Evolutionary conservation across 2,797 vertebrate genomes (phyloP), one percentile per base, ranked within the genome.

Genomic region (Pampus argenteus): DNA sequence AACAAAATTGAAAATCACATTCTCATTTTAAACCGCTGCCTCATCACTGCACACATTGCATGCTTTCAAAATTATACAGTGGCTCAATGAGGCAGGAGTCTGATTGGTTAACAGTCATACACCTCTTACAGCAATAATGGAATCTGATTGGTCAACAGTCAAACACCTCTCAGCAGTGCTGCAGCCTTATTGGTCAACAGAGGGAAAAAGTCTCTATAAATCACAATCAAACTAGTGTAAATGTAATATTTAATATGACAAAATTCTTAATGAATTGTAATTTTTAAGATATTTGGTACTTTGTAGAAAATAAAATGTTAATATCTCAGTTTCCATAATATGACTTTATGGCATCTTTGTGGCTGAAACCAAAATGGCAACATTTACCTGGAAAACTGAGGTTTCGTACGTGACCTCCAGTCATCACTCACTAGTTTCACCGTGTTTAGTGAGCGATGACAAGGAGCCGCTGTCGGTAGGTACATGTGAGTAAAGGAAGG

Each of bases 21-120:
- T 61, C 45, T 51, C 3, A 9, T 55, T 25, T 44, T 18, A 11
- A 38, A 57, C 29, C 15, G 0, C 50, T 3, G 51, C 40, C 29
- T 64, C 59, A 13, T 56, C 25, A 9, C 51, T 7, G 5, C 4
- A 20, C 11, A 40, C 0, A 0, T 1, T 17, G 25, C 45, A 57
- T 28, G 51, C 58, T 68, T 63, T 48, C n/a, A 9, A 54, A 34
- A 40, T 31, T 14, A 47, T 4, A 52, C 54, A 47, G 34, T 13
- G 42, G 54, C 29, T 48, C 25, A 22, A 66, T 0, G 58, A 61
- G 8, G 42, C 55, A 48, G 67, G 34, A 23, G 48, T 76, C 49
- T 1, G 48, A 66, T 72, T 49, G 31, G 56, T 59, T 82, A 86
- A 89, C 85, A 88, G 87, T 86, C 81, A 18, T 48, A 77, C 57